phyloP scores from a whole-genome alignment of 2,797 vertebrate species.

The Lepilemur ruficaudatus region DNA sequence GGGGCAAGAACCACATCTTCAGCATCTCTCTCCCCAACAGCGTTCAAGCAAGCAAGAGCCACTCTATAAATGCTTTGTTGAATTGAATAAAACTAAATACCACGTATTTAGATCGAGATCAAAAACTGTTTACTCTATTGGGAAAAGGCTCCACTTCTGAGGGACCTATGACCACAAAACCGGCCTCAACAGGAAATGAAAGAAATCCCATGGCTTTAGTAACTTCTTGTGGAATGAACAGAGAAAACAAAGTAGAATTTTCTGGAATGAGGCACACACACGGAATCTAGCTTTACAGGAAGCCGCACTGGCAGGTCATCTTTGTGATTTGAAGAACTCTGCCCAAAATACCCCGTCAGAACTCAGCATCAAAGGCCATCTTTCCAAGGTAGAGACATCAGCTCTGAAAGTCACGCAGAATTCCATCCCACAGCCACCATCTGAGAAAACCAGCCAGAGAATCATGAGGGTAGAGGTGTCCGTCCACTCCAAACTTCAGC shows the following conservation, averaged over 20 bases:
- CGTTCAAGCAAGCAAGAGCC: neutral
- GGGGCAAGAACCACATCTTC: neutral
- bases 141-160: conserved; percentile 59
- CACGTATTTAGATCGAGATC: conserved; percentile 57
- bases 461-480: neutral
- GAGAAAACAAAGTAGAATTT: conserved; percentile 74
- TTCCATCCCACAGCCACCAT: neutral
- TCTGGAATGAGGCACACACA: conserved; percentile 70
- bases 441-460: neutral
- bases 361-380: conserved; percentile 27
- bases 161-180: conserved; percentile 11
- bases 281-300: conserved; percentile 61
- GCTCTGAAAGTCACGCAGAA: neutral
- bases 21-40: neutral
- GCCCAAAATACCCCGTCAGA: neutral
- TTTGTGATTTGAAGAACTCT: conserved; percentile 43
- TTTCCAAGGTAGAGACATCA: neutral
- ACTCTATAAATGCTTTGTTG: neutral
- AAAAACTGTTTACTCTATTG: conserved; percentile 61
- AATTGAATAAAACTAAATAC: conserved; percentile 47
- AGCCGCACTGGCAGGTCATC: neutral
- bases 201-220: conserved; percentile 66
- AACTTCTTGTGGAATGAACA: conserved; percentile 69
- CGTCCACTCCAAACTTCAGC: neutral
- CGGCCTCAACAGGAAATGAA: conserved; percentile 70